Base-by-base conservation (phyloP, 2,113 vertebrate genomes). In the Synchiropus splendidus region DNA sequence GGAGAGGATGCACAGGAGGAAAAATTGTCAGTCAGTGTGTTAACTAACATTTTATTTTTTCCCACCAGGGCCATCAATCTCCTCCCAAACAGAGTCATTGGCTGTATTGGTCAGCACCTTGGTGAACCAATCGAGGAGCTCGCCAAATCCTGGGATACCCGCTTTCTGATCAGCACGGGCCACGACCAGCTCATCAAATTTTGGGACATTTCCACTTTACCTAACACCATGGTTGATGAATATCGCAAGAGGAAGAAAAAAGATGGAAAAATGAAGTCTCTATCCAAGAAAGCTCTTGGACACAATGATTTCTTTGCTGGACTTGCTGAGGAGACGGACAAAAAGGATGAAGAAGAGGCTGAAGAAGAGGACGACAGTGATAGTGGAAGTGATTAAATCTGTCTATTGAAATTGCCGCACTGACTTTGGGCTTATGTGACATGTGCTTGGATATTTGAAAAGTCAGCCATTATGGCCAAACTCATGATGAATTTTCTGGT, bases 161-260 rank as follows among this genome's bases (percentile, higher is more conserved):
- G 12, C 4, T 87, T 96, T 43, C 68, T 98, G 61, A 89, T 83
- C 50, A 97, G 94, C 79, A 90, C 86, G 1, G 92, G 78, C 41
- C 92, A 97, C 1, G 94, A 97, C 79, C 88, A 93, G 76, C 88
- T 87, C 31, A 76, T 97, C 58, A 97, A 97, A 70, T 98, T 98
- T 65, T 98, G 94, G 94, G 86, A 95, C 60, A 75, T 91, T 53
- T 84, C 89, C 0, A 43, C 66, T 1, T 74, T 96, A 5, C 59
- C 56, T 1, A 42, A 61, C 1, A 48, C 85, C 6, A 78, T 78
- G 0, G 88, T 98, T n/a, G 78, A 82, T 0, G 91, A 92, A 42
- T 94, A 97, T 63, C 84, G 90, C 10, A 85, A 78, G 55, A 87
- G 88, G 31, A 92, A 92, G 82, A 94, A 90, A 70, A 91, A 86